Evolutionary conservation across 2,797 vertebrate genomes (phyloP).

Genomic region (Agapornis canus): DNA sequence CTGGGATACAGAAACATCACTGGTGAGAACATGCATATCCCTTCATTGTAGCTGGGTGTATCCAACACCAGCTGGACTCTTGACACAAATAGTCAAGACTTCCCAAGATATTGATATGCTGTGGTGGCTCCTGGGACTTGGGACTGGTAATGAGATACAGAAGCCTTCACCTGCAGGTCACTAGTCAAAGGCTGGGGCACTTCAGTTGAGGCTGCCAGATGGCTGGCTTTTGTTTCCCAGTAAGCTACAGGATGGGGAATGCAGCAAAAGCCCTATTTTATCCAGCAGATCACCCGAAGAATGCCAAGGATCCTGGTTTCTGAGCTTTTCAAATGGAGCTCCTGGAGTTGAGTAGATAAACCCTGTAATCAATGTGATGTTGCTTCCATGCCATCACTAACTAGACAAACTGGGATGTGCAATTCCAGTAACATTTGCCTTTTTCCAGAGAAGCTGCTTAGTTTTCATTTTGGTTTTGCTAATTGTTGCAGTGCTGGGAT

Average conservation of each 20-base stretch:
- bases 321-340: background rate
- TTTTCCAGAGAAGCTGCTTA: background rate
- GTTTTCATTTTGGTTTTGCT: background rate
- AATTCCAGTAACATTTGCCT: background rate
- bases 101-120: background rate
- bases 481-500: background rate
- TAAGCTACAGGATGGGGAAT: background rate
- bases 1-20: background rate
- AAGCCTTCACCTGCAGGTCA: slow-evolving; percentile 33
- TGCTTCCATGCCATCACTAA: background rate
- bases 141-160: background rate
- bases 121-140: background rate
- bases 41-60: background rate
- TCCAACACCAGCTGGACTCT: background rate
- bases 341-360: background rate
- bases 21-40: background rate
- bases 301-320: background rate
- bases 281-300: background rate
- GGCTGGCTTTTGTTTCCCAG: background rate
- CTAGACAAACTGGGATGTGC: background rate
- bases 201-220: slow-evolving; percentile 30
- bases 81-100: background rate
- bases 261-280: background rate
- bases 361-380: background rate
- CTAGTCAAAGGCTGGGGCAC: background rate